A percentile compares a stretch with the other conserved stretches of the same genome.
Evolutionary conservation across 2,113 vertebrate species (phyloP).

Genomic region (Spheniscus mendiculus): DNA sequence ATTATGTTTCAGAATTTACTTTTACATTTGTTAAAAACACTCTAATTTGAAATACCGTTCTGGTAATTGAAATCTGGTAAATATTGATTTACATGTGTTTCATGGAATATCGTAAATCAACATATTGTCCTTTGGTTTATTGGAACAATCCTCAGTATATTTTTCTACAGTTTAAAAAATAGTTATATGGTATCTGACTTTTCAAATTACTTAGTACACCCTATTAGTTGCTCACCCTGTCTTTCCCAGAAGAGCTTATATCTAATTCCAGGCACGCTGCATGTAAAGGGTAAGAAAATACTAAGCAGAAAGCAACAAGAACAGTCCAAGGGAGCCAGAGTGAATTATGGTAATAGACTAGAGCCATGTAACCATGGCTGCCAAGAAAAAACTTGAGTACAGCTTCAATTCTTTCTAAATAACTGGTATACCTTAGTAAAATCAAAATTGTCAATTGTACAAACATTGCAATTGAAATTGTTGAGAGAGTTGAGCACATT

Average conservation of each 20-base stretch:
- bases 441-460: not conserved
- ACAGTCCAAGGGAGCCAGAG: not conserved
- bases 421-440: not conserved
- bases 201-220: not conserved
- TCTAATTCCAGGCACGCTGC: not conserved
- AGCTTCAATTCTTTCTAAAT: not conserved
- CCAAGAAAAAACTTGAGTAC: not conserved
- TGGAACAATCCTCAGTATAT: not conserved
- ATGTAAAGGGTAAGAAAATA: not conserved
- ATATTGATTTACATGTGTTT: not conserved
- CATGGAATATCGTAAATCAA: not conserved
- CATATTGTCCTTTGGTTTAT: not conserved
- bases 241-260: not conserved
- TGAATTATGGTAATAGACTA: not conserved
- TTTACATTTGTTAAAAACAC: not conserved
- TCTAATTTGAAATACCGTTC: not conserved
- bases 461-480: not conserved
- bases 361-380: not conserved
- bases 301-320: not conserved
- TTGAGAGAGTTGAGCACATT: not conserved
- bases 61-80: not conserved
- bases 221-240: not conserved
- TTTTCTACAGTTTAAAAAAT: not conserved
- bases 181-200: not conserved
- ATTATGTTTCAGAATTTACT: not conserved